phyloP scores from a whole-genome alignment of 2,888 invertebrate species.

The Pyrrhosoma nymphula region DNA sequence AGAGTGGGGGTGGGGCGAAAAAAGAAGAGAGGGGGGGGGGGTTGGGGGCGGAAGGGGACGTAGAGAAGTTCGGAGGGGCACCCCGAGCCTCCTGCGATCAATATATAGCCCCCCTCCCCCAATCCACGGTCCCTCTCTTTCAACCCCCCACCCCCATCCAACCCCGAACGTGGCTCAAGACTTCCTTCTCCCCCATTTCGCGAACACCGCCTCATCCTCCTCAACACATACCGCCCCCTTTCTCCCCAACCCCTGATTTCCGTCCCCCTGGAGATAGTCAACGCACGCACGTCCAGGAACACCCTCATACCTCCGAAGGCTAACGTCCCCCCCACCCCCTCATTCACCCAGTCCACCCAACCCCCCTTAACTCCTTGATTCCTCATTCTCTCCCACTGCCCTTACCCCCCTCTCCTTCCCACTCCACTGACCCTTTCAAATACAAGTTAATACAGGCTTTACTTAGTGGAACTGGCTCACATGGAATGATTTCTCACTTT shows the following conservation, averaged over 20 bases:
- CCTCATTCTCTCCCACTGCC: not conserved
- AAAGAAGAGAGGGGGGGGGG: not conserved
- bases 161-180: not conserved
- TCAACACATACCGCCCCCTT: not conserved
- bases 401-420: not conserved
- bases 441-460: too few relatives aligned
- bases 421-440: not conserved
- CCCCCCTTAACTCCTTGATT: not conserved
- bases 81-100: conserved; percentile 58
- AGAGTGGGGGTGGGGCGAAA: not conserved
- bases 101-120: conserved; percentile 48
- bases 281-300: conserved; percentile 49
- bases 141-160: not conserved
- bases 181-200: not conserved
- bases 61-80: conserved; percentile 51
- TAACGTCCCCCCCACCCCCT: not conserved
- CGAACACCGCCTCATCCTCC: not conserved
- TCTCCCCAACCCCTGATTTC: not conserved
- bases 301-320: conserved; percentile 26
- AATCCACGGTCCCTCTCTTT: not conserved
- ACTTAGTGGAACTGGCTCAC: too few relatives aligned
- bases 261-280: conserved; percentile 37
- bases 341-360: not conserved
- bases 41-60: not conserved
- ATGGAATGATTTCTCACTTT: too few relatives aligned